Percentiles rank a stretch among this genome's conserved stretches.
These are phyloP conservation scores for Parelbella ahira DNA, from an alignment of 2,888 invertebrate species.

Conservation along the genomic window DNA sequence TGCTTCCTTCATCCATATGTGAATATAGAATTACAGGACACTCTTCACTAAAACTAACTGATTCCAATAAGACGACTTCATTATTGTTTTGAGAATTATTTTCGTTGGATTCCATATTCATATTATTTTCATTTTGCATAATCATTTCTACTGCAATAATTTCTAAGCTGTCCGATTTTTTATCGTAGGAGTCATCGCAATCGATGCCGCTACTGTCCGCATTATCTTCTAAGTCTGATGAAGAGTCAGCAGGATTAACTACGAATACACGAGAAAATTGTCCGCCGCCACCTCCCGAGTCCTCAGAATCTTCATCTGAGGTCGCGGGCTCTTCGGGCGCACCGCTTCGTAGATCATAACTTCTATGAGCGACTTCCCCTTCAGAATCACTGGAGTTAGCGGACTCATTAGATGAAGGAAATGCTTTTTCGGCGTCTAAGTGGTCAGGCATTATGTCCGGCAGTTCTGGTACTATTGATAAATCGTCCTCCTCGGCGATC, in stretches of 20 bases:
- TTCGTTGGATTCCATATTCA: constrained; percentile 43
- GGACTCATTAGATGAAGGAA: constrained; percentile 76
- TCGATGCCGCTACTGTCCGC: constrained; percentile 81
- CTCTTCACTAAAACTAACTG: constrained; percentile 60
- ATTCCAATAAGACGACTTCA: constrained; percentile 58
- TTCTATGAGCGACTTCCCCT: constrained; percentile 60
- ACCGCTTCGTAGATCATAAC: constrained; percentile 68
- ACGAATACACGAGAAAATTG: constrained; percentile 84
- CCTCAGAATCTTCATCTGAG: constrained; percentile 71
- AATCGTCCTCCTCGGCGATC: constrained; percentile 60
- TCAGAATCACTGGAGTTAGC: constrained; percentile 70
- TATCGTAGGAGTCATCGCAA: constrained; percentile 83
- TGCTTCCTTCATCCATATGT: constrained; percentile 43
- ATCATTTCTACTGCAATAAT: constrained; percentile 52
- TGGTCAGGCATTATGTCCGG: constrained; percentile 68
- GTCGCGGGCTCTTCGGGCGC: constrained; percentile 73
- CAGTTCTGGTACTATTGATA: constrained; percentile 50
- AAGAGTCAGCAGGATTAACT: constrained; percentile 83
- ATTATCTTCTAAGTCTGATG: constrained; percentile 81
- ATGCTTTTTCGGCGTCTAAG: constrained; percentile 77
- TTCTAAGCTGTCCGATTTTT: constrained; percentile 68
- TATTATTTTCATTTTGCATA: constrained; percentile 48
- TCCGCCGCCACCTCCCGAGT: constrained; percentile 79
- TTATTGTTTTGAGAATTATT: constrained; percentile 43
- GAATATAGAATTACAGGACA: constrained; percentile 52